Base-by-base conservation (phyloP, 2,797 vertebrate genomes). In the Hippopotamyrus pictus region DNA sequence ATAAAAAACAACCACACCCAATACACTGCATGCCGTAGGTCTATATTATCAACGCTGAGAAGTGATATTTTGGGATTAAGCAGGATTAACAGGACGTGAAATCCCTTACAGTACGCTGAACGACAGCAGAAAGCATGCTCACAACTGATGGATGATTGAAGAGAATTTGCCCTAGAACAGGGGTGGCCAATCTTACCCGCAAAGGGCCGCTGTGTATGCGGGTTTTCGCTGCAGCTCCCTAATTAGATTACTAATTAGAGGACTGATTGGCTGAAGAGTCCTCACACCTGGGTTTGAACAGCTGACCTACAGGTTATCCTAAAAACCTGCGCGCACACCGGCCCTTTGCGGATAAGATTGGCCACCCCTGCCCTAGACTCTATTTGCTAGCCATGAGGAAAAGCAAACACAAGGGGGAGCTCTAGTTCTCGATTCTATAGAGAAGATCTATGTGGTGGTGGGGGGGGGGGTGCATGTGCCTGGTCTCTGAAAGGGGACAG, bases 341-440 rank as follows among this genome's bases (percentile, higher is more conserved):
- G 4, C 41, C 41, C 41, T 41, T 41, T 41, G 41, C 41, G 4
- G 41, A 0, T 41, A 41, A 41, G 41, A 41, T 1, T 41, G 41
- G 41, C 4, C 41, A 1, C 4, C 41, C 9, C n/a, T 41, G n/a
- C n/a, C 3, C 11, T n/a, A 44, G 25, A n/a, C 53, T 73, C 8
- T 6, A 37, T 88, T 62, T 59, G 41, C 48, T 87, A 33, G 14
- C 85, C 51, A 62, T 46, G 22, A 46, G n/a, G 22, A 48, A 88
- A 53, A 82, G 5, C 50, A 51, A 83, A 59, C 86, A 90, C 65
- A 50, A 87, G 65, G 37, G 86, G 89, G 85, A 44, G 65, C 85
- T 57, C 29, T 76, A 53, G n/a, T 3, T 44, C 89, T 89, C 9
- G 22, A 48, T 79, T 79, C n/a, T 54, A 14, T 46, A 17, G 62